Percentiles rank a stretch among this genome's conserved stretches.
Conservation (phyloP, 2,888 invertebrate species). For the Scaptomyza parva region DNA sequence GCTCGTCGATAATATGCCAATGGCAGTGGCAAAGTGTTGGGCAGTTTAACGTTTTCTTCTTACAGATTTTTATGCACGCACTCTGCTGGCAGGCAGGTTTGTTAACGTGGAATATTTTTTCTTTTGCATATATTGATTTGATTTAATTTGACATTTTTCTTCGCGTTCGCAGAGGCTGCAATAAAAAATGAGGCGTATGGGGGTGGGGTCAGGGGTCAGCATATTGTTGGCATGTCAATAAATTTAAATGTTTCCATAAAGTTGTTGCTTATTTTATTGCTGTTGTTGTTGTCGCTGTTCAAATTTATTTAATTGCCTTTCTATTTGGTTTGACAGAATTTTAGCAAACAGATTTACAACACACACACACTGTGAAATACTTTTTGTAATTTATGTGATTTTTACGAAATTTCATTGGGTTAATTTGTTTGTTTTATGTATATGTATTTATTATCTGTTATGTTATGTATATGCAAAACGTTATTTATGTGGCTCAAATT, state of each 20-base stretch:
- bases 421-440: constrained; percentile 71
- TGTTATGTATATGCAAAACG: constrained; percentile 42
- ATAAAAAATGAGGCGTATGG: constrained; percentile 16
- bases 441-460: constrained; percentile 23
- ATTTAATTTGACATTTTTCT: constrained; percentile 59
- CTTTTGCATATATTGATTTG: constrained; percentile 40
- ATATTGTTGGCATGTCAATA: constrained; percentile 70
- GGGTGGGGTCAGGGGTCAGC: constrained; percentile 26
- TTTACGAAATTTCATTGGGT: constrained; percentile 68
- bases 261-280: constrained; percentile 22
- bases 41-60: constrained; percentile 25
- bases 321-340: constrained; percentile 51
- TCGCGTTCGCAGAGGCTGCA: constrained; percentile 24
- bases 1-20: constrained; percentile 34
- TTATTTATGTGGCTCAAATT: constrained; percentile 65
- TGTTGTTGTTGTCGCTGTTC: constrained; percentile 24
- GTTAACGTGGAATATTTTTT: constrained; percentile 28
- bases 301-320: constrained; percentile 77
- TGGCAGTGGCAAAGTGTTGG: constrained; percentile 20
- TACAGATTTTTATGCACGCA: constrained; percentile 35
- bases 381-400: constrained; percentile 63
- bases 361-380: constrained; percentile 1
- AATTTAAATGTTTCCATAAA: constrained; percentile 53
- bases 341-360: constrained; percentile 49
- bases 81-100: constrained; percentile 24